Evolutionary conservation across 2,888 invertebrate genomes (phyloP).

Genomic region (Invenusta paracnida): DNA sequence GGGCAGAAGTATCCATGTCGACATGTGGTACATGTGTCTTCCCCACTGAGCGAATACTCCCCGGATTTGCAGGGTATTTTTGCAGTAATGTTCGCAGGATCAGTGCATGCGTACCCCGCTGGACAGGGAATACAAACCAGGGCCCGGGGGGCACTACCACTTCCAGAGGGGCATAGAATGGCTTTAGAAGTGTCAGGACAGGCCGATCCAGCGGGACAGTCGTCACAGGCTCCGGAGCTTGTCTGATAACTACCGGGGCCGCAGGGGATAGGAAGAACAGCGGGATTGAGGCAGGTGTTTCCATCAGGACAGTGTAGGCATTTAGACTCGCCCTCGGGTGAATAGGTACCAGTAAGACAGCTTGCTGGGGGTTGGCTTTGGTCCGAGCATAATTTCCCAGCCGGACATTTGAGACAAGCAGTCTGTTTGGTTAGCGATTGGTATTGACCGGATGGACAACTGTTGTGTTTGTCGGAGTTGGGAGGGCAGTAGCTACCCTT

Average conservation of each 20-base stretch:
- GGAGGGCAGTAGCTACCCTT: background rate
- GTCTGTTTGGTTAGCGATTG: background rate
- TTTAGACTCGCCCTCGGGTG: conserved; percentile 35
- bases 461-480: background rate
- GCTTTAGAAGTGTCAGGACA: conserved; percentile 50
- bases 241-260: background rate
- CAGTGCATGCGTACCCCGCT: conserved; percentile 49
- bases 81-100: conserved; percentile 47
- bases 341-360: background rate
- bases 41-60: conserved; percentile 48
- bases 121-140: conserved; percentile 50
- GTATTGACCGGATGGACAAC: background rate
- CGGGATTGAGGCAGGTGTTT: conserved; percentile 54
- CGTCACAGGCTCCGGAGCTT: conserved; percentile 47
- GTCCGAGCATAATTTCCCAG: background rate
- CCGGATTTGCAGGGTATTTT: conserved; percentile 49
- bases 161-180: conserved; percentile 49
- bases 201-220: conserved; percentile 53
- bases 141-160: conserved; percentile 46
- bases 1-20: conserved; percentile 52
- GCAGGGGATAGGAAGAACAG: background rate
- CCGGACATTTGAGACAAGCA: background rate
- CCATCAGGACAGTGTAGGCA: conserved; percentile 54
- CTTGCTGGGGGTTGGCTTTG: background rate
- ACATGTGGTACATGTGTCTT: conserved; percentile 50